Base-by-base conservation (phyloP, 2,888 invertebrate genomes). In the Octodonta nipae region DNA sequence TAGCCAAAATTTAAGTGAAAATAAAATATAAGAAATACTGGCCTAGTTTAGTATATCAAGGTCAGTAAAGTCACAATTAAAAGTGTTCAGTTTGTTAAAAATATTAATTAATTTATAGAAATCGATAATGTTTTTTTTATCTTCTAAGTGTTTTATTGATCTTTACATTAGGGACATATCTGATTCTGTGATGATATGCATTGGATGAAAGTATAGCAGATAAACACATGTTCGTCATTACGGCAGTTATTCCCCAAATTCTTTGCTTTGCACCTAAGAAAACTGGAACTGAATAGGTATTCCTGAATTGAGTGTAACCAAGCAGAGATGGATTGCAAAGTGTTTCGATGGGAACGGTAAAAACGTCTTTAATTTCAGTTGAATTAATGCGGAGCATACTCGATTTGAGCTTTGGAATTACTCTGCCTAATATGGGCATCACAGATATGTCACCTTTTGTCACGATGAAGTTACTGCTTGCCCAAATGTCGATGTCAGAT, bases 191-290 rank as follows among this genome's bases (percentile, higher is more conserved):
- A 12, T 56, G 66, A 52, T 80, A 82, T 7, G 67, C 51, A 31
- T 70, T 63, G 30, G 60, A 54, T 0, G 83, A 75, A 29, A 84
- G 47, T n/a, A 85, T 59, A n/a, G 75, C 70, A 32, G 63, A 67
- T 30, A 88, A 60, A 43, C 81, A 73, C 15, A 73, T 53, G 52
- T 84, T 76, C 0, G 86, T 86, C 12, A 87, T 68, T 26, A 74
- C 68, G 0, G 80, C 86, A 0, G 86, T 86, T 2, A 80, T 60
- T 2, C 85, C 84, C 83, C 84, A 84, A 36, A 84, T 72, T 50
- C 71, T 69, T 46, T 70, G 57, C 28, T 71, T 65, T 5, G 70
- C 72, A 5, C 70, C 71, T 1, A 68, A 49, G 58, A 71, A 83
- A 0, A 73, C 72, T 6, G 85, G 84, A 42, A 79, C 48, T 4